Evolutionary conservation across 1,140 invertebrate species (phyloP).

Genomic region (Cepaea nemoralis): DNA sequence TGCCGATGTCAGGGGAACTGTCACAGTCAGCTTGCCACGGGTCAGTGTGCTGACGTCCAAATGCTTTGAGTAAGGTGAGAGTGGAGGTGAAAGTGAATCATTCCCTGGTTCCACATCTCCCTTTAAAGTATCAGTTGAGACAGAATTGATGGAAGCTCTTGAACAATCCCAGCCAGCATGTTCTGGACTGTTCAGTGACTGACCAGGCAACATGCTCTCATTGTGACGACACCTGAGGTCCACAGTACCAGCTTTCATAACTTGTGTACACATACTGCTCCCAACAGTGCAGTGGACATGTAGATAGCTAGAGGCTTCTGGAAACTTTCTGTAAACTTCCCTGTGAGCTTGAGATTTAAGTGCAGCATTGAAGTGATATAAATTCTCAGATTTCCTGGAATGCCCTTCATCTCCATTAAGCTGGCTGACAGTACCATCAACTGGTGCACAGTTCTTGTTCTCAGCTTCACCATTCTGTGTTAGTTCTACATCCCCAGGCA

Average conservation of each 20-base stretch:
- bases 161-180: not conserved
- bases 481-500: not conserved
- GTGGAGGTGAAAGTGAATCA: not conserved
- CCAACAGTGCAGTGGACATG: not conserved
- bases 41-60: conserved; percentile 2
- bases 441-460: not conserved
- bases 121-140: conserved; percentile 24
- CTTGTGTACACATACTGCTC: not conserved
- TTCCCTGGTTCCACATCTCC: conserved; percentile 12
- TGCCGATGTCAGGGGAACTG: not conserved
- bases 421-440: not conserved
- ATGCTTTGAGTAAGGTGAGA: not conserved
- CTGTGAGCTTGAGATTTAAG: not conserved
- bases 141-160: not conserved
- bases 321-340: not conserved
- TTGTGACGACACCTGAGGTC: not conserved
- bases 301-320: not conserved
- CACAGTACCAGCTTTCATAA: not conserved
- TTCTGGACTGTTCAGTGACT: not conserved
- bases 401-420: not conserved
- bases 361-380: not conserved
- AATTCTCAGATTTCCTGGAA: not conserved
- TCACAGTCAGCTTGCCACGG: not conserved
- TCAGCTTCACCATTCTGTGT: not conserved
- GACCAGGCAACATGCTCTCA: not conserved